phyloP scores from a whole-genome alignment of 2,113 vertebrate genomes.

The Tiliqua scincoides region DNA sequence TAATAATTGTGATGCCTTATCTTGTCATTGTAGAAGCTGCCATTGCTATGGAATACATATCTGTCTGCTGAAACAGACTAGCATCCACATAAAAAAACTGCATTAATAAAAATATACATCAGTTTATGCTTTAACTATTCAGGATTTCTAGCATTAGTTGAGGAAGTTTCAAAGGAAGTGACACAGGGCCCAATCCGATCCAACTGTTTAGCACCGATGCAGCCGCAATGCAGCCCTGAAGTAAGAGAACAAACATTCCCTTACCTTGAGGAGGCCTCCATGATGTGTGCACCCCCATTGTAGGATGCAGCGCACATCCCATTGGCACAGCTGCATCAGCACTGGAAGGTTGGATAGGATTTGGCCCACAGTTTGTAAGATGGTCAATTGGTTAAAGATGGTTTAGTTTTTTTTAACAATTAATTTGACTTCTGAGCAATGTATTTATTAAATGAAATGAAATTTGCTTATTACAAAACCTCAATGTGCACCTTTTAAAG shows the following conservation, averaged over 20 bases:
- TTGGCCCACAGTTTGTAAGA: neutral
- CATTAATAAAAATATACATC: neutral
- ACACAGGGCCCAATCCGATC: too few species aligned
- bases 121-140: neutral
- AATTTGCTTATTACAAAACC: neutral
- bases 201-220: too few species aligned
- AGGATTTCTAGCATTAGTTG: too few species aligned
- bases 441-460: neutral
- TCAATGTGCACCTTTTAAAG: too few species aligned
- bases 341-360: too few species aligned
- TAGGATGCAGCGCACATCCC: too few species aligned
- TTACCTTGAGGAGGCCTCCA: too few species aligned
- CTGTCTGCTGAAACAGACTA: conserved; percentile 4
- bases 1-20: neutral
- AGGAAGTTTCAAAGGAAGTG: neutral
- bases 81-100: neutral
- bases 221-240: too few species aligned
- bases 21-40: neutral
- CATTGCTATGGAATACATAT: conserved; percentile 3
- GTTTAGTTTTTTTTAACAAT: neutral
- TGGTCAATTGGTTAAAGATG: neutral
- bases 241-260: too few species aligned
- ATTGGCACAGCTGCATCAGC: too few species aligned
- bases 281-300: too few species aligned
- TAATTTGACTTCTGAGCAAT: neutral